Percentiles rank a stretch among this genome's conserved stretches.
phyloP scores from a whole-genome alignment of 2,113 vertebrate genomes.

The Tylochromis polylepis region DNA sequence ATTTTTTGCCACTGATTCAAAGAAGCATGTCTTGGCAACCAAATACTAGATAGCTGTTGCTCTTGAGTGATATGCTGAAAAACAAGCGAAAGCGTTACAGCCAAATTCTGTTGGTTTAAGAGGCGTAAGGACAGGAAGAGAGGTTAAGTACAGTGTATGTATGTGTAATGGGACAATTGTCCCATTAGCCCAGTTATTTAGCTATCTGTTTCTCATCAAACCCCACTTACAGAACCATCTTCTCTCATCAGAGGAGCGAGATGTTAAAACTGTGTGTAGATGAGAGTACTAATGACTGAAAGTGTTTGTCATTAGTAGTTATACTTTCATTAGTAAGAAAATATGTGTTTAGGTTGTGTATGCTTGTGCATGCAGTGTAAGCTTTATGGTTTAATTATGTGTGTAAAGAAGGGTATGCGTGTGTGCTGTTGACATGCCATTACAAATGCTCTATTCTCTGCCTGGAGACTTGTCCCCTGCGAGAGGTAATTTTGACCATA shows the following conservation, averaged over 20 bases:
- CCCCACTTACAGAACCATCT: slow-evolving; percentile 56
- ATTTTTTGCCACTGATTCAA: background rate
- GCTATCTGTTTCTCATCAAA: slow-evolving; percentile 58
- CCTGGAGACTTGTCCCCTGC: background rate
- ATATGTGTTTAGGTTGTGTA: background rate
- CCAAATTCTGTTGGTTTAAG: slow-evolving; percentile 24
- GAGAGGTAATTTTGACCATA: slow-evolving; percentile 48
- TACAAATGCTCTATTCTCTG: background rate
- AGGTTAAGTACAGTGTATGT: background rate
- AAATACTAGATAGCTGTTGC: slow-evolving; percentile 8
- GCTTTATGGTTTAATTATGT: background rate
- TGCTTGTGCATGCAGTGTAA: background rate
- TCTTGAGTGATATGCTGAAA: slow-evolving; percentile 5
- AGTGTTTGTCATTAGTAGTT: background rate
- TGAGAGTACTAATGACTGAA: background rate
- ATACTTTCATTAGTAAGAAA: background rate
- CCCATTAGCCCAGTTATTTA: slow-evolving; percentile 43
- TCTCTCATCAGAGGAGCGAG: slow-evolving; percentile 15
- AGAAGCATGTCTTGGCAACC: slow-evolving; percentile 29
- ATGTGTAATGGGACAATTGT: slow-evolving; percentile 4
- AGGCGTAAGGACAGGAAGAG: slow-evolving; percentile 2
- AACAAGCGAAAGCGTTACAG: slow-evolving; percentile 19
- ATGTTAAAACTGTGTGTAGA: background rate
- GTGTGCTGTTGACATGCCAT: background rate
- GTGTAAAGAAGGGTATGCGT: background rate